A percentile compares a stretch with the other conserved stretches of the same genome.
phyloP scores from a whole-genome alignment of 53 echinoderm and acorn worm species.

The Holothuria leucospilota region DNA sequence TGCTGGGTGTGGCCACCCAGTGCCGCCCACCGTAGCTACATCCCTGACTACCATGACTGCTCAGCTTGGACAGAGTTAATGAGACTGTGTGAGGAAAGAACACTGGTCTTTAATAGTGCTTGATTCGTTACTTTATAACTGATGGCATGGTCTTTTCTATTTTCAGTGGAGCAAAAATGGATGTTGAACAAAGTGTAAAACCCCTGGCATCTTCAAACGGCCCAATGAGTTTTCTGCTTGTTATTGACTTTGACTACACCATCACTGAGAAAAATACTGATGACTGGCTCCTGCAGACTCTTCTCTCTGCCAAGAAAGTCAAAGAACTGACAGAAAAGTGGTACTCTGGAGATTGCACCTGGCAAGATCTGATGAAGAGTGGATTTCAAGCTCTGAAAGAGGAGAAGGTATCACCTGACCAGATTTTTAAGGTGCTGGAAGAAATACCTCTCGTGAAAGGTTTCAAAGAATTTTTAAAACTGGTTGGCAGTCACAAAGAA shows the following conservation, averaged over 20 bases:
- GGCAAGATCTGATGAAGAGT: conserved; percentile 86
- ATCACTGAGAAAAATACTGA: conserved; percentile 89
- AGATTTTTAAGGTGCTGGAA: conserved; percentile 61
- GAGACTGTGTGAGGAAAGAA: too few species aligned
- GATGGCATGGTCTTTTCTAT: too few species aligned
- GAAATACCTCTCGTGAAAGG: conserved; percentile 75
- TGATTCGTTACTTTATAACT: too few species aligned
- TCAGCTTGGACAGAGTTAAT: too few species aligned
- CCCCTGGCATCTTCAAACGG: too few species aligned
- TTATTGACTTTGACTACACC: conserved; percentile 94
- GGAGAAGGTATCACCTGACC: conserved; percentile 42
- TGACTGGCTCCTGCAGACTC: conserved; percentile 66
- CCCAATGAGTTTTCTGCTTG: conserved; percentile 36
- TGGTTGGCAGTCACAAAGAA: conserved; percentile 50
- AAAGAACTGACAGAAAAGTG: conserved; percentile 57
- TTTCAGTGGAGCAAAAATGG: too few species aligned
- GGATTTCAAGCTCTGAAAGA: conserved; percentile 78
- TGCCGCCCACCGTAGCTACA: too few species aligned
- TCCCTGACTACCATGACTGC: too few species aligned
- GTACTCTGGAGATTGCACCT: conserved; percentile 67
- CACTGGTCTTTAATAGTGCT: too few species aligned
- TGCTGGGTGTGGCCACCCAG: too few species aligned
- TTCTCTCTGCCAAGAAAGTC: conserved; percentile 74
- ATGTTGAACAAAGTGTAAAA: too few species aligned
- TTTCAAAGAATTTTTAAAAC: conserved; percentile 77